Conservation (phyloP, 2,797 vertebrate species). For the Geotrypetes seraphini region DNA sequence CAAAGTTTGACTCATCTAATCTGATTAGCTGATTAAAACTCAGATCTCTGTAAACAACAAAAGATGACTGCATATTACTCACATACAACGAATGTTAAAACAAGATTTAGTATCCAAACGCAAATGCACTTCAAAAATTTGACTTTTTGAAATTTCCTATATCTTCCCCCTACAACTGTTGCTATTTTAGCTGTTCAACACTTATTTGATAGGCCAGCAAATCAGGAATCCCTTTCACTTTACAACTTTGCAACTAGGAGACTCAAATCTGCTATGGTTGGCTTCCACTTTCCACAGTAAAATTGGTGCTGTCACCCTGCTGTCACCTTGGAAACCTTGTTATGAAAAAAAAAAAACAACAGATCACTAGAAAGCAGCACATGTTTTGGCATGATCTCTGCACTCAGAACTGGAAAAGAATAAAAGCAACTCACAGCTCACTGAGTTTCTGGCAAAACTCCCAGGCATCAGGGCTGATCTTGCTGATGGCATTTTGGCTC, state of each 20-base stretch:
- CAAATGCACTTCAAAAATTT: too few species aligned
- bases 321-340: constrained; percentile 44
- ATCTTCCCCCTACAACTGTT: neutral
- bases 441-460: constrained; percentile 94
- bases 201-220: neutral
- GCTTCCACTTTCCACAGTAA: constrained; percentile 37
- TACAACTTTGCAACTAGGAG: constrained; percentile 8
- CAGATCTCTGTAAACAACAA: constrained; percentile 66
- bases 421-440: constrained; percentile 80
- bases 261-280: neutral
- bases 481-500: constrained; percentile 83
- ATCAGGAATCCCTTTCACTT: constrained; percentile 8
- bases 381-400: constrained; percentile 47
- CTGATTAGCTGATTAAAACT: constrained; percentile 79
- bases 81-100: too few species aligned
- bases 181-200: neutral
- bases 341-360: constrained; percentile 46
- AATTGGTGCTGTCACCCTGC: constrained; percentile 18
- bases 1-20: constrained; percentile 86
- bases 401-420: constrained; percentile 42
- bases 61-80: neutral
- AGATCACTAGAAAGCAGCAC: constrained; percentile 43
- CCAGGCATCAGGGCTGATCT: constrained; percentile 88
- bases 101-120: too few species aligned
- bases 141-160: neutral